Evolutionary conservation across 1,140 invertebrate genomes (phyloP).

Genomic region (Antheraea pernyi): DNA sequence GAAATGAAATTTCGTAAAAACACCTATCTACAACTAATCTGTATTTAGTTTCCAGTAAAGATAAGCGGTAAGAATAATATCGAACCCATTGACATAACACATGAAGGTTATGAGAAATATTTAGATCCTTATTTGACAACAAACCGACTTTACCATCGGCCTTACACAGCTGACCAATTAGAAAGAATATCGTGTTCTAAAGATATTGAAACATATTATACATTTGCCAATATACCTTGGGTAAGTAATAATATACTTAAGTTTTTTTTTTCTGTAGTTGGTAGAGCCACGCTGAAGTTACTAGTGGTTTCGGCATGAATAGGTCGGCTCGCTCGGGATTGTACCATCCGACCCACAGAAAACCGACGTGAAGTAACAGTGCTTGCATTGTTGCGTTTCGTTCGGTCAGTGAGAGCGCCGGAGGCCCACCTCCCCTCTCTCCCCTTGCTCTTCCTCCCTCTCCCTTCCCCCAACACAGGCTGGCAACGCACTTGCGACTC

Average conservation of each 20-base stretch:
- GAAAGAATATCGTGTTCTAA: constrained; percentile 41
- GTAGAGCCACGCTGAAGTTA: too few relatives aligned
- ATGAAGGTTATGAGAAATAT: constrained; percentile 63
- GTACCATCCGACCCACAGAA: too few relatives aligned
- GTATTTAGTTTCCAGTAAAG: constrained; percentile 26
- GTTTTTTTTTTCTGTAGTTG: too few relatives aligned
- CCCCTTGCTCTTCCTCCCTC: too few relatives aligned
- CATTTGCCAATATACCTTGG: constrained; percentile 49
- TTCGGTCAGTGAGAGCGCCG: too few relatives aligned
- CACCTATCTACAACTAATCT: neutral
- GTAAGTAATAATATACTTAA: constrained; percentile 39
- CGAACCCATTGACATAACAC: constrained; percentile 52
- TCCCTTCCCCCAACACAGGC: too few relatives aligned
- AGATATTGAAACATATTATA: constrained; percentile 61
- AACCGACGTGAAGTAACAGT: too few relatives aligned
- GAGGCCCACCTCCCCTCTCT: too few relatives aligned
- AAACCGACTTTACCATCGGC: constrained; percentile 54
- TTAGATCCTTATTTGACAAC: constrained; percentile 67
- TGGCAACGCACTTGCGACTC: too few relatives aligned
- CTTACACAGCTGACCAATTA: constrained; percentile 54
- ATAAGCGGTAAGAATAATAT: constrained; percentile 44
- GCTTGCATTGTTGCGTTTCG: too few relatives aligned
- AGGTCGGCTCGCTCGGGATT: too few relatives aligned
- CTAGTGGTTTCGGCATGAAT: too few relatives aligned
- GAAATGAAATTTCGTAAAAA: neutral